Evolutionary conservation across 2,113 vertebrate genomes (phyloP), one percentile per base, ranked within the genome.

Genomic region (Alethe castanea): DNA sequence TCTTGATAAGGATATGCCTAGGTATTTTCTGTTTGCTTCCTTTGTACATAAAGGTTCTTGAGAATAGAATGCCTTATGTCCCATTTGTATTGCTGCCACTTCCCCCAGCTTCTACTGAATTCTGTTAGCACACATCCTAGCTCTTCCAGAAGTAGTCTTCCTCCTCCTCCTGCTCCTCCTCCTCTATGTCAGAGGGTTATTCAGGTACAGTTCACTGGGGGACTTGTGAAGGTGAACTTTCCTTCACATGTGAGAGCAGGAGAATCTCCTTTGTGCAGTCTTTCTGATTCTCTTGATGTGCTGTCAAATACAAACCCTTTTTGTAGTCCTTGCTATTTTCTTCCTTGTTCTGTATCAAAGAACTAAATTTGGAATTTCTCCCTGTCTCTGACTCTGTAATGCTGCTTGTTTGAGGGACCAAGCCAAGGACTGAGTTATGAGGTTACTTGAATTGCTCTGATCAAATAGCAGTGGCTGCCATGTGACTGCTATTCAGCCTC

Each of bases 1-100:
- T 99, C 98, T 99, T 99, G 99, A 99, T 99, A 99, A 99, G 97
- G 99, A 99, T 98, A 98, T 99, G 97, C 98, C 99, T 99, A 99
- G 99, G 99, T 99, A 99, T 98, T 98, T 98, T 97, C n/a, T 92
- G 93, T 98, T 98, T 97, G 97, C 97, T 97, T 73, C 79, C 93
- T 95, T 93, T 97, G 95, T 90, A 65, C 98, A 98, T 98, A 98
- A 98, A 98, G 97, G 50, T 96, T 90, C 88, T 83, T 62, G 64
- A 28, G 56, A 62, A 70, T 33, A 90, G 88, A 90, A 90, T 56
- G 64, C 97, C 98, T 98, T 98, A 98, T 98, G 97, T 81, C 88
- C 92, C 80, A 8, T 83, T 87, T 94, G 44, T 56, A 10, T 86
- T 89, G 91, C 91, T 96, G 78, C 64, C 61, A 61, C 71, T 74